Evolutionary conservation across 2,888 invertebrate species (phyloP), one percentile per base, ranked within the genome.

Genomic region (Chloroclysta siterata): DNA sequence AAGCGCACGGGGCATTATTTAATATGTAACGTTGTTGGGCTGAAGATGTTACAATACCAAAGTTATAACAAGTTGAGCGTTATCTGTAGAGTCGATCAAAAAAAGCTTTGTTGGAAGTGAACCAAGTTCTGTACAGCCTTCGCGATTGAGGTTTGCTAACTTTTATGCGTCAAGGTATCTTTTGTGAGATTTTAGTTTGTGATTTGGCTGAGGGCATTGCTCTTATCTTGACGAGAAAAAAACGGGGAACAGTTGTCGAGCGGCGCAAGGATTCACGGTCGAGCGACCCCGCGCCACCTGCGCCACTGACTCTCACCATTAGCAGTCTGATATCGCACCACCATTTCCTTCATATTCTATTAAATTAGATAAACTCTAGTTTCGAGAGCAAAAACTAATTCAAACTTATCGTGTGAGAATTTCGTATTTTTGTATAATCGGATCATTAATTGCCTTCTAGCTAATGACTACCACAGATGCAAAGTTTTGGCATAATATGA

Each of bases 261-360:
- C 59, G 79, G 84, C 75, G 89, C 77, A 86, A 87, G 89, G 88
- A 83, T 88, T 90, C 87, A 91, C 84, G 91, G 90, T 90, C 82
- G 91, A 90, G 88, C 84, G 87, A 79, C 71, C 79, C 66, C 77
- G 83, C 84, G 83, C 77, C 70, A 70, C 22, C 22, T 22, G 90
- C 87, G 78, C 77, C 70, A 70, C 77, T 75, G 78, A 39, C 46
- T 13, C 15, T 72, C 74, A 72, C 72, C 67, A 70, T 72, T 62
- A 67, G 54, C 66, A 72, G 74, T 57, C 66, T 73, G 70, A 73
- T 80, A 82, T 79, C 72, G 76, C 81, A 81, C 80, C 69, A 64
- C 14, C 44, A 54, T 58, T 56, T 56, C 14, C 55, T 55, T 36
- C 7, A 42, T 53, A 41, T 22, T 53, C 3, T 44, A 50, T 11